Percentiles rank a stretch among this genome's conserved stretches.
phyloP scores from a whole-genome alignment of 2,113 vertebrate genomes.

The Heloderma charlesbogerti region DNA sequence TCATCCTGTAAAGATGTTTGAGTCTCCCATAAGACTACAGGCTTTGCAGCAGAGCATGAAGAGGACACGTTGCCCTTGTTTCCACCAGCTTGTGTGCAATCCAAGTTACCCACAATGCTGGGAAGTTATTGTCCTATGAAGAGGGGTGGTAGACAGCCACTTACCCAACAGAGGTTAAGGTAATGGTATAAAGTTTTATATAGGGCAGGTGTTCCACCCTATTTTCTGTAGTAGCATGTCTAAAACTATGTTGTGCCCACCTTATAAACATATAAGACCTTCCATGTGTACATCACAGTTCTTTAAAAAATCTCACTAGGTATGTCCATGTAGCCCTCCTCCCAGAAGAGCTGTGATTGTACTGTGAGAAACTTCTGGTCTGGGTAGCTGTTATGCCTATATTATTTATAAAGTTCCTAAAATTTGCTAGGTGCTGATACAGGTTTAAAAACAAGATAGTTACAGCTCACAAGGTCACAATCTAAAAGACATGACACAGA shows the following conservation, averaged over 20 bases:
- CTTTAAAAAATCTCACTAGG: background rate
- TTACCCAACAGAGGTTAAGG: background rate
- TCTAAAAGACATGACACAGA: background rate
- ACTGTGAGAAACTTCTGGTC: background rate
- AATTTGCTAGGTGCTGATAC: background rate
- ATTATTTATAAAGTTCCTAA: background rate
- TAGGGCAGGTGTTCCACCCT: background rate
- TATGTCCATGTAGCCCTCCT: background rate
- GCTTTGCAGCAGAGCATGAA: background rate
- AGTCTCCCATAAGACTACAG: background rate
- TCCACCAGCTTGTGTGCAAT: background rate
- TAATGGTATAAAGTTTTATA: no score
- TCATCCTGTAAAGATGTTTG: background rate
- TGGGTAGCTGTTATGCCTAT: background rate
- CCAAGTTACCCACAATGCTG: background rate
- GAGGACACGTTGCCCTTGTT: background rate
- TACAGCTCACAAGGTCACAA: background rate
- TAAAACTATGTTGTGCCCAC: background rate
- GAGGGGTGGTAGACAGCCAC: background rate
- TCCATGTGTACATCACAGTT: background rate
- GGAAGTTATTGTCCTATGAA: background rate
- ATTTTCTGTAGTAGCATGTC: background rate
- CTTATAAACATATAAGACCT: background rate
- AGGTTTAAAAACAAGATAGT: background rate
- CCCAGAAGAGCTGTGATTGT: background rate